These are phyloP conservation scores for Dolichallabes microphthalmus DNA, from an alignment of 2,113 vertebrate genomes.

Conservation along the genomic window DNA sequence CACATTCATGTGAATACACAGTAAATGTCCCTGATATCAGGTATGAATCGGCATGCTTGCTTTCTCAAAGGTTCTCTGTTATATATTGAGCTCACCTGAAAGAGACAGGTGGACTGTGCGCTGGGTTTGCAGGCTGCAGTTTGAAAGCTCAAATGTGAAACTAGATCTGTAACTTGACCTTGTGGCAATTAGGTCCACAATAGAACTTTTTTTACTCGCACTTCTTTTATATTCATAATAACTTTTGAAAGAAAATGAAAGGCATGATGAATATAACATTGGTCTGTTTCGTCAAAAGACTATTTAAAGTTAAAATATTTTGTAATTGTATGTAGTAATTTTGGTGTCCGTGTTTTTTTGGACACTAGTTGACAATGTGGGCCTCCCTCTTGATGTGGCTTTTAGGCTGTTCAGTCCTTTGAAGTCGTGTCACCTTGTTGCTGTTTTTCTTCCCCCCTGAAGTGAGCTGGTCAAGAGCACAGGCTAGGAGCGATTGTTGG, in stretches of 20 bases:
- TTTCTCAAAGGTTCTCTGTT: slow-evolving; percentile 70
- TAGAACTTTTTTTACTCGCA: slow-evolving; percentile 60
- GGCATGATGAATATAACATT: slow-evolving; percentile 56
- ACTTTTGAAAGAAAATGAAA: slow-evolving; percentile 65
- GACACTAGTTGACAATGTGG: slow-evolving; percentile 6
- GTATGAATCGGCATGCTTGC: slow-evolving; percentile 23
- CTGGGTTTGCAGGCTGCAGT: slow-evolving; percentile 64
- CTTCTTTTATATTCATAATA: slow-evolving; percentile 71
- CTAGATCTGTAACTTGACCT: slow-evolving; percentile 73
- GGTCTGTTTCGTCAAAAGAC: slow-evolving; percentile 29
- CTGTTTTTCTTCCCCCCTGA: slow-evolving; percentile 21
- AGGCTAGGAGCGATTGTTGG: slow-evolving; percentile 34
- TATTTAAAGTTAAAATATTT: background rate
- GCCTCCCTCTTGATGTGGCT: slow-evolving; percentile 32
- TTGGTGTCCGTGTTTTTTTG: slow-evolving; percentile 5
- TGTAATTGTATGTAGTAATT: slow-evolving; percentile 3
- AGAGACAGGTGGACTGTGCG: slow-evolving; percentile 74
- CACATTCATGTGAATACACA: slow-evolving; percentile 5
- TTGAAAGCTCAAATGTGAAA: slow-evolving; percentile 76
- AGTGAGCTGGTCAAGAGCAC: slow-evolving; percentile 36
- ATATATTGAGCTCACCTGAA: slow-evolving; percentile 69
- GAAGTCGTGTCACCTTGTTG: slow-evolving; percentile 54
- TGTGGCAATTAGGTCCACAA: slow-evolving; percentile 78
- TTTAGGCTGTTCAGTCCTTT: slow-evolving; percentile 47
- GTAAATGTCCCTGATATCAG: background rate